phyloP scores from a whole-genome alignment of 2,797 vertebrate species.

The Yasuhikotakia modesta region DNA sequence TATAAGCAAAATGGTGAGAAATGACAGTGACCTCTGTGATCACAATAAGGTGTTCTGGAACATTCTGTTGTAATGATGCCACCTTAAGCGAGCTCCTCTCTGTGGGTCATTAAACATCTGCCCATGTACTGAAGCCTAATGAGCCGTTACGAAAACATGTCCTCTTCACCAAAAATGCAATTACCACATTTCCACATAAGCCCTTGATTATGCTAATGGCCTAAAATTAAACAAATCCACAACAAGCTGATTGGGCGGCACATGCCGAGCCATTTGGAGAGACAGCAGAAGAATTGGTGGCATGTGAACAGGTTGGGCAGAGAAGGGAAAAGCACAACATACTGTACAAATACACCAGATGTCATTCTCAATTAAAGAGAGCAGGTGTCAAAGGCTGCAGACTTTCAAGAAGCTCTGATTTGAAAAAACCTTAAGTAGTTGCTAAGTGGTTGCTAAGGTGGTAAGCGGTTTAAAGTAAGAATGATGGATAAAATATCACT shows the following conservation, averaged over 20 bases:
- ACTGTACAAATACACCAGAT: conserved; percentile 70
- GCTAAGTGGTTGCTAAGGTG: not conserved
- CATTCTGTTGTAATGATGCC: not conserved
- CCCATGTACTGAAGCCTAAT: conserved; percentile 80
- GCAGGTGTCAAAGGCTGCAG: conserved; percentile 55
- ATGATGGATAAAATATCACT: conserved; percentile 1
- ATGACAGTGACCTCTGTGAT: conserved; percentile 25
- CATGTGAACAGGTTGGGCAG: conserved; percentile 75
- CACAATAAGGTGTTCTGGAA: conserved; percentile 17
- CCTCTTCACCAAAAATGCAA: conserved; percentile 82
- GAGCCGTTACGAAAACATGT: conserved; percentile 83
- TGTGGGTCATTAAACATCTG: conserved; percentile 76
- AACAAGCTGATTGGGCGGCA: conserved; percentile 75
- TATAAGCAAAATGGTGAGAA: conserved; percentile 18
- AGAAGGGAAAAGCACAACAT: conserved; percentile 75
- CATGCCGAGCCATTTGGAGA: conserved; percentile 70
- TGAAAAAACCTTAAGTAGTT: not conserved
- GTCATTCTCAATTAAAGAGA: conserved; percentile 45
- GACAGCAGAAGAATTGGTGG: conserved; percentile 76
- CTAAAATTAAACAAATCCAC: conserved; percentile 83
- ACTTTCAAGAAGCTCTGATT: conserved; percentile 47
- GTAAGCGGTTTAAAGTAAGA: not conserved
- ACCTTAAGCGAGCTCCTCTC: conserved; percentile 63
- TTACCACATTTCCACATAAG: conserved; percentile 84
- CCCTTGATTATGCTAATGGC: conserved; percentile 83